Conservation (phyloP, 1,140 invertebrate species). For the Bursaphelenchus mucronatus region DNA sequence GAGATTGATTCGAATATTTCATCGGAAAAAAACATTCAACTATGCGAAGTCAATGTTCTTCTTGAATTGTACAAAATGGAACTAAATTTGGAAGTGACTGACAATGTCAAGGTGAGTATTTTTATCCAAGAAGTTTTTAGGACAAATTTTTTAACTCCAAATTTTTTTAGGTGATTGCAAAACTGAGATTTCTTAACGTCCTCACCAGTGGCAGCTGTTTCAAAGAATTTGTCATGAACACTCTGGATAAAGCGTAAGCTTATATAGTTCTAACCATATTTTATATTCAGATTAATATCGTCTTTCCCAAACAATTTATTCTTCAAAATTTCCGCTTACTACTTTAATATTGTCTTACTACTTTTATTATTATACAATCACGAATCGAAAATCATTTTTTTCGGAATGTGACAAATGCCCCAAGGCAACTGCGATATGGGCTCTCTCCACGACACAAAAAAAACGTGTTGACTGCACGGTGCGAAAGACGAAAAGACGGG, state of each 20-base stretch:
- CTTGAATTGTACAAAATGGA: constrained; percentile 15
- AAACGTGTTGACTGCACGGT: too few species aligned
- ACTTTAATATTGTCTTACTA: constrained; percentile 9
- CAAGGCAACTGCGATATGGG: not conserved
- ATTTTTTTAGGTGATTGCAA: constrained; percentile 8
- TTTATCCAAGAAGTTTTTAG: not conserved
- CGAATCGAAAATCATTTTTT: not conserved
- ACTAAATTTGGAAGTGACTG: not conserved
- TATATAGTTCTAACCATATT: not conserved
- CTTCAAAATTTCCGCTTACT: not conserved
- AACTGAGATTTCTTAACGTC: constrained; percentile 2
- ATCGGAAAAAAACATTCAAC: constrained; percentile 11
- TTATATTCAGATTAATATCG: not conserved
- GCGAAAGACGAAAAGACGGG: too few species aligned
- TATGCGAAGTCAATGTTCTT: constrained; percentile 13
- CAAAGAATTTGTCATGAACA: constrained; percentile 1
- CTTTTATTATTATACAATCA: constrained; percentile 1
- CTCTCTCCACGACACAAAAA: not conserved
- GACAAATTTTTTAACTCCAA: not conserved
- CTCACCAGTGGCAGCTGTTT: not conserved
- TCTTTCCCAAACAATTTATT: not conserved
- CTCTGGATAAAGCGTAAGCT: constrained; percentile 13
- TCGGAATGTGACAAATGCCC: not conserved
- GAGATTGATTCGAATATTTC: constrained; percentile 3
- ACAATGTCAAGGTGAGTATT: not conserved